phyloP scores from a whole-genome alignment of 2,888 invertebrate species.

The Atrina japonica region DNA sequence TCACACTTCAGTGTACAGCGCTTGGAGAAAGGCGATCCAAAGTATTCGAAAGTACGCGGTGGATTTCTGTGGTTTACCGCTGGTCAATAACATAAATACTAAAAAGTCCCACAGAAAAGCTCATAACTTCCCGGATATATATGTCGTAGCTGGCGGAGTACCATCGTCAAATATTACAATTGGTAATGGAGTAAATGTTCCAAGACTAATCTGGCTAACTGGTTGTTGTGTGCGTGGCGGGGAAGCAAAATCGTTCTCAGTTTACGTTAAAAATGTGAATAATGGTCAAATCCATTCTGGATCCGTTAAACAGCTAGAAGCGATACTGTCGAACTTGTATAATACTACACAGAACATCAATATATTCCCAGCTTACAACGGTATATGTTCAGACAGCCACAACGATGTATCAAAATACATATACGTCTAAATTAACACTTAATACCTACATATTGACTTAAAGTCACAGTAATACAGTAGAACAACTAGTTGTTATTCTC shows the following conservation, averaged over 20 bases:
- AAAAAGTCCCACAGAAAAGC: constrained; percentile 41
- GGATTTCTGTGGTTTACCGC: constrained; percentile 64
- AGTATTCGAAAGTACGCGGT: constrained; percentile 62
- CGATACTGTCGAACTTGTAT: constrained; percentile 64
- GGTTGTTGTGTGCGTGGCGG: constrained; percentile 70
- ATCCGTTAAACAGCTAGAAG: constrained; percentile 68
- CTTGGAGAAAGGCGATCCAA: constrained; percentile 61
- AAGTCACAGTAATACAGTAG: too few relatives aligned
- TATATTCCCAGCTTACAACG: constrained; percentile 68
- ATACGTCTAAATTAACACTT: constrained; percentile 6
- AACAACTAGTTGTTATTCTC: too few relatives aligned
- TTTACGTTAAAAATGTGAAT: constrained; percentile 67
- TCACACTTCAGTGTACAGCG: constrained; percentile 61
- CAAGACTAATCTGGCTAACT: constrained; percentile 69
- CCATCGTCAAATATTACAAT: constrained; percentile 58
- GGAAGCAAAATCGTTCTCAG: constrained; percentile 63
- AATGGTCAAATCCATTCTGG: constrained; percentile 58
- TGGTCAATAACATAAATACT: constrained; percentile 35
- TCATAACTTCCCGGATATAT: constrained; percentile 54
- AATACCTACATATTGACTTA: too few relatives aligned
- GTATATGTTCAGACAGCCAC: constrained; percentile 62
- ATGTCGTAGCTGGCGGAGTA: constrained; percentile 57
- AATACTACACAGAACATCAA: constrained; percentile 56
- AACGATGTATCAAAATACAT: constrained; percentile 65
- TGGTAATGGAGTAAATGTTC: constrained; percentile 71